Conservation (phyloP, 1,140 invertebrate genomes). For the Nixonia krombeini region DNA sequence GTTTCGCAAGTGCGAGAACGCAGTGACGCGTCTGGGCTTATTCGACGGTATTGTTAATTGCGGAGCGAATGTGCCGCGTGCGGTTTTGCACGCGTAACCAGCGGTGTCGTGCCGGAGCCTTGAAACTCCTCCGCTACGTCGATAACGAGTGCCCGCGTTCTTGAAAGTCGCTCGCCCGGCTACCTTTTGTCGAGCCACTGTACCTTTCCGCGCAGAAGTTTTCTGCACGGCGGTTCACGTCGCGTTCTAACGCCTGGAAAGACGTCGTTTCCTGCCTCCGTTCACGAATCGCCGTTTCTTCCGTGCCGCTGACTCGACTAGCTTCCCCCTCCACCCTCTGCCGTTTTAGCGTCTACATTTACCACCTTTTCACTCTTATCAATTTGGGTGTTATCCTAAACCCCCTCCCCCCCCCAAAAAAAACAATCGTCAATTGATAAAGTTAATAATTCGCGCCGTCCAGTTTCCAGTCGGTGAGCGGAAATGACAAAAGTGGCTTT, state of each 20-base stretch:
- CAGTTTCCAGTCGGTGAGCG: no score
- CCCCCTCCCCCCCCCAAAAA: no score
- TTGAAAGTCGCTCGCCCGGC: constrained; percentile 49
- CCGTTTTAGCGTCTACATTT: constrained; percentile 21
- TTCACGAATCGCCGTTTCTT: constrained; percentile 43
- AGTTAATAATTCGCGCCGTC: no score
- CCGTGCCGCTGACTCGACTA: no score
- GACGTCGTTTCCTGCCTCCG: constrained; percentile 45
- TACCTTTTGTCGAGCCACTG: constrained; percentile 42
- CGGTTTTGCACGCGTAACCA: neutral
- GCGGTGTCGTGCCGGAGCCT: no score
- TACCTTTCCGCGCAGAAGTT: constrained; percentile 39
- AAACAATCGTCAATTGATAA: no score
- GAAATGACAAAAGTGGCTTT: no score
- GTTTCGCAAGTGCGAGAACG: constrained; percentile 11
- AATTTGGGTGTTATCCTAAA: no score
- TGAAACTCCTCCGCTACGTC: no score
- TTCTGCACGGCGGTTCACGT: constrained; percentile 38
- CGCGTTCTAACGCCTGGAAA: constrained; percentile 47
- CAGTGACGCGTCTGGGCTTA: constrained; percentile 15
- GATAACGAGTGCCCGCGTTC: constrained; percentile 53
- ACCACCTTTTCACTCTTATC: constrained; percentile 8
- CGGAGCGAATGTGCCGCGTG: constrained; percentile 8
- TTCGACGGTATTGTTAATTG: constrained; percentile 16
- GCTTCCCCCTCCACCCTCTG: constrained; percentile 38